These are phyloP conservation scores for Macrostomum lignano DNA, from an alignment of 1,140 invertebrate genomes.

Conservation along the genomic window DNA sequence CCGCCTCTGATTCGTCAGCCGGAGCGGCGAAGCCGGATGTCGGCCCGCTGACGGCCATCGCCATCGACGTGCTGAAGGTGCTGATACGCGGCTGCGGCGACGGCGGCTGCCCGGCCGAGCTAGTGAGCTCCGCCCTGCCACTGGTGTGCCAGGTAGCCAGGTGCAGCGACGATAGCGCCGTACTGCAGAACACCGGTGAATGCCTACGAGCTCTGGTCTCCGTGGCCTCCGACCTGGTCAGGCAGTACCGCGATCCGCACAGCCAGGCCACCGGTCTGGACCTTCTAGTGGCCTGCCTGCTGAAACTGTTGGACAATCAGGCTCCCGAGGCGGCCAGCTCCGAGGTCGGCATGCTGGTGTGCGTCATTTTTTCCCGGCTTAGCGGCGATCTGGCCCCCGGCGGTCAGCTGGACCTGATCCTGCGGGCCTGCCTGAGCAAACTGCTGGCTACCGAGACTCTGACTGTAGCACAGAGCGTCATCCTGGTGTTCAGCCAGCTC, in stretches of 20 bases:
- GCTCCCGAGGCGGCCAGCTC: conserved; percentile 37
- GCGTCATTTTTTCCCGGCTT: conserved; percentile 35
- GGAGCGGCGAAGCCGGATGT: too few relatives aligned
- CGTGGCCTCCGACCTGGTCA: conserved; percentile 38
- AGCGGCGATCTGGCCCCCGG: conserved; percentile 39
- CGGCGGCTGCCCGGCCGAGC: too few relatives aligned
- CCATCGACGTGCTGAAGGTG: too few relatives aligned
- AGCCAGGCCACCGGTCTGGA: conserved; percentile 14
- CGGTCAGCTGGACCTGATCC: conserved; percentile 40
- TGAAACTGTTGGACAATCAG: conserved; percentile 40
- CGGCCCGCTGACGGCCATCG: too few relatives aligned
- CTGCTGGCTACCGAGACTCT: conserved; percentile 35
- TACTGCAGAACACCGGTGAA: conserved; percentile 42
- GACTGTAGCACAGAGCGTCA: conserved; percentile 34
- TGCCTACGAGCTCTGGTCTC: conserved; percentile 41
- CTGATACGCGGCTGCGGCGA: too few relatives aligned
- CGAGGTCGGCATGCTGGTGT: conserved; percentile 42
- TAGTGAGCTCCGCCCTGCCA: too few relatives aligned
- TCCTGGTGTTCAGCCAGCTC: conserved; percentile 47
- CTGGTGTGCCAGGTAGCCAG: too few relatives aligned
- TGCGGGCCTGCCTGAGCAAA: conserved; percentile 46
- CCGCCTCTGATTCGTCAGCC: conserved; percentile 4
- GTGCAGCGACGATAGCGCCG: too few relatives aligned
- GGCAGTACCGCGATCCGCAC: conserved; percentile 26
- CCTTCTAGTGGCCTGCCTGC: conserved; percentile 39